Evolutionary conservation across 2,797 vertebrate species (phyloP).

Genomic region (Chrosomus eos): DNA sequence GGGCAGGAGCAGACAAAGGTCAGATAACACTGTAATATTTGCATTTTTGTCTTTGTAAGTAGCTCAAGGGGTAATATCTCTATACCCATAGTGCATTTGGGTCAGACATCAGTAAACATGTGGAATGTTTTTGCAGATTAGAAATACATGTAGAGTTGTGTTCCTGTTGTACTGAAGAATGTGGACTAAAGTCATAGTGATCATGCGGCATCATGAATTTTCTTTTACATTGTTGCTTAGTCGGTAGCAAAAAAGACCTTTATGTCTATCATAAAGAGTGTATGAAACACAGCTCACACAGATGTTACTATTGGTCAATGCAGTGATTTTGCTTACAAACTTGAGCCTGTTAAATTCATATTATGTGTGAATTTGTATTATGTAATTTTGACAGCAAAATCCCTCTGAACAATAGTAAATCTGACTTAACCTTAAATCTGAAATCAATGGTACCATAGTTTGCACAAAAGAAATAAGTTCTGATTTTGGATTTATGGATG

Average conservation of each 20-base stretch:
- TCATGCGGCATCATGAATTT: background rate
- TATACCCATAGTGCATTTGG: background rate
- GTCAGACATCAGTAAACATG: background rate
- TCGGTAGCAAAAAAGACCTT: background rate
- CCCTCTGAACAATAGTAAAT: no score
- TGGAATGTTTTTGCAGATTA: background rate
- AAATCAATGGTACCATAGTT: background rate
- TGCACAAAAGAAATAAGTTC: background rate
- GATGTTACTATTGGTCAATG: no score
- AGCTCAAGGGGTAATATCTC: slow-evolving; percentile 4
- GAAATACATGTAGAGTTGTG: background rate
- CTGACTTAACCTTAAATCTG: background rate
- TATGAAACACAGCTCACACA: no score
- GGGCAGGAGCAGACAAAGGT: slow-evolving; percentile 24
- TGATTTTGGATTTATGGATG: background rate
- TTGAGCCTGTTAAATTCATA: no score
- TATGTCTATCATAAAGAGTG: no score
- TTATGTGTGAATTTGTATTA: no score
- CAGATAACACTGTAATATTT: slow-evolving; percentile 5
- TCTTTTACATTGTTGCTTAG: background rate
- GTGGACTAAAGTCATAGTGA: background rate
- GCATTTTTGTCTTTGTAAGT: slow-evolving; percentile 27
- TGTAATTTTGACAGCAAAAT: no score
- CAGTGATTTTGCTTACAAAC: no score
- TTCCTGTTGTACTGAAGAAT: background rate